Base-by-base conservation (phyloP, 2,797 vertebrate genomes). In the Sarcoramphus papa region DNA sequence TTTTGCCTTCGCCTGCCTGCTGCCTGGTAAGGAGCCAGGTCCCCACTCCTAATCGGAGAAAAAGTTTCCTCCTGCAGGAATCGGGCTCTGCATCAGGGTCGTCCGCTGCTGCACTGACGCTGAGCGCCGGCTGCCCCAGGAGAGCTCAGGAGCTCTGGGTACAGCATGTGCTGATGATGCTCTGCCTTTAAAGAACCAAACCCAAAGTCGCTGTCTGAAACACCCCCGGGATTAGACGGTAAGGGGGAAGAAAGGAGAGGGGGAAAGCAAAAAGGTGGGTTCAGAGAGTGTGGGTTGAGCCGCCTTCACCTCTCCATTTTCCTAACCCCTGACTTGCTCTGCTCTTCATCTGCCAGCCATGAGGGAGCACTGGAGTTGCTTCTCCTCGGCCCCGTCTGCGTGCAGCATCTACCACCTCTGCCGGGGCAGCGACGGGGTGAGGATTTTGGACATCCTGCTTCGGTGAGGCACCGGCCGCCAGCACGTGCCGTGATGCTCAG, bases 1-100 rank as follows among this genome's bases (percentile, higher is more conserved):
- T 23, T 10, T 16, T 21, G 19, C 73, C 35, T n/a, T 13, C 0
- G 4, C 30, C 56, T 25, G 50, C 47, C 19, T 10, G 7, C 65
- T 13, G 21, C 4, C 57, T 54, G 41, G 50, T 7, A 10, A 18
- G 59, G 28, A 54, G 69, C 78, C 54, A 14, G 45, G 14, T 16
- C 50, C 59, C 59, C 15, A 0, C 31, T 37, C 64, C 31, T 6
- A 2, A 4, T 5, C 4, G 3, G 33, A 40, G 69, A 24, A 7
- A 2, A 28, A 12, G 5, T 15, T 30, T 43, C 30, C 41, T 9
- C 17, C 31, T 12, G n/a, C 10, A 4, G 62, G 78, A 27, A 6
- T 9, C 1, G 0, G 28, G 27, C 63, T 54, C 17, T 13, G 45
- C 1, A 0, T 2, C 2, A 0, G 33, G 33, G 12, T 7, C 3